These are phyloP conservation scores for Hydrochoerus hydrochaeris DNA, from an alignment of 2,113 vertebrate species.

Conservation along the genomic window DNA sequence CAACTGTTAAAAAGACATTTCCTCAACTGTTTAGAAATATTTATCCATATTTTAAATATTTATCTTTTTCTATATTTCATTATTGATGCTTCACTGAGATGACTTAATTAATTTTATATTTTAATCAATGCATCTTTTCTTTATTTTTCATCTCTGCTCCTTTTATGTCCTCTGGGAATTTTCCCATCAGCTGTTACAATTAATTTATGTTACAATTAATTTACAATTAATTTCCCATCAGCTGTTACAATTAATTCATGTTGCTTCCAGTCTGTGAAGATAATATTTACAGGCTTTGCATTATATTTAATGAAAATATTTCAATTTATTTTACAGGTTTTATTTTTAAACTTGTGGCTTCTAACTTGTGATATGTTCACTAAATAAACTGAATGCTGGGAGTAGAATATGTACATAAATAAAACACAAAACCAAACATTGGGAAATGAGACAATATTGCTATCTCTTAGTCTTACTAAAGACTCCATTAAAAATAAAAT, in stretches of 20 bases:
- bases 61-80: background rate
- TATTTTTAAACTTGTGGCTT: constrained; percentile 29
- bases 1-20: background rate
- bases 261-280: background rate
- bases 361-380: background rate
- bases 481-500: background rate
- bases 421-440: constrained; percentile 65
- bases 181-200: background rate
- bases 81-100: background rate
- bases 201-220: too few species aligned
- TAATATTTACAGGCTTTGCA: background rate
- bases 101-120: background rate
- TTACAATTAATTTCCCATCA: too few species aligned
- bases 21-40: background rate
- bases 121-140: background rate
- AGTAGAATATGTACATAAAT: constrained; percentile 2
- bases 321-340: constrained; percentile 10
- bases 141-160: background rate
- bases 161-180: background rate
- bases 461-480: constrained; percentile 10
- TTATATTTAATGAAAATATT: background rate
- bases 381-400: background rate
- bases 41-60: background rate
- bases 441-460: background rate
- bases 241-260: background rate